Base-by-base conservation (phyloP, 2,113 vertebrate species). In the Corythornis vintsioides region DNA sequence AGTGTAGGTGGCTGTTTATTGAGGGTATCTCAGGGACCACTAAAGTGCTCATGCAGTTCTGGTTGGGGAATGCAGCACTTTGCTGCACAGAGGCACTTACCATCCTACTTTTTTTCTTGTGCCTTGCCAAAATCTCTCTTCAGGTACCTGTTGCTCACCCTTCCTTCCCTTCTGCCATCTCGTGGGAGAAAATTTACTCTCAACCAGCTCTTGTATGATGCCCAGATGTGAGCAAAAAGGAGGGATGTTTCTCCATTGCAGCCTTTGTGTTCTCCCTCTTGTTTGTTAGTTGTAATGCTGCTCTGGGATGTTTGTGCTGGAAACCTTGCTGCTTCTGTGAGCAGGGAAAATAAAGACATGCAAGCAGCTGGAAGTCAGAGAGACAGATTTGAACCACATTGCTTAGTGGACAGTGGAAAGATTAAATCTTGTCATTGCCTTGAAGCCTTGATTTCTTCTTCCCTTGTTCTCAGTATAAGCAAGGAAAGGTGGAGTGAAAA, bases 231-330 rank as follows among this genome's bases (percentile, higher is more conserved):
- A 53, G n/a, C 4, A 7, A 72, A 26, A 74, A 25, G 13, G 3
- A 61, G 22, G 7, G 47, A 28, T 72, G 43, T 53, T 67, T 55
- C 43, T 83, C 6, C 40, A 45, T 77, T 43, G 13, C 9, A 31
- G 52, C 13, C 12, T 70, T 63, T 43, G 20, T 59, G 45, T 22
- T 66, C 11, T 56, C 21, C 42, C 12, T 73, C 20, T 63, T 70
- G 24, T 50, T 75, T 22, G 1, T 76, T 3, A 31, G 38, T 28
- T 1, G 2, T 2, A 15, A 9, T 14, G 13, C 29, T 38, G 3
- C 47, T 43, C 40, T 0, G 3, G 26, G 25, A 33, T 29, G 53
- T 71, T 63, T 83, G 33, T 66, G 72, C 25, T 63, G 76, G 64
- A 66, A 83, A n/a, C 16, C 35, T 43, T 48, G 57, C 22, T 52